A percentile compares a stretch with the other conserved stretches of the same genome.
phyloP scores from a whole-genome alignment of 2,113 vertebrate species.

The Thermophis baileyi region DNA sequence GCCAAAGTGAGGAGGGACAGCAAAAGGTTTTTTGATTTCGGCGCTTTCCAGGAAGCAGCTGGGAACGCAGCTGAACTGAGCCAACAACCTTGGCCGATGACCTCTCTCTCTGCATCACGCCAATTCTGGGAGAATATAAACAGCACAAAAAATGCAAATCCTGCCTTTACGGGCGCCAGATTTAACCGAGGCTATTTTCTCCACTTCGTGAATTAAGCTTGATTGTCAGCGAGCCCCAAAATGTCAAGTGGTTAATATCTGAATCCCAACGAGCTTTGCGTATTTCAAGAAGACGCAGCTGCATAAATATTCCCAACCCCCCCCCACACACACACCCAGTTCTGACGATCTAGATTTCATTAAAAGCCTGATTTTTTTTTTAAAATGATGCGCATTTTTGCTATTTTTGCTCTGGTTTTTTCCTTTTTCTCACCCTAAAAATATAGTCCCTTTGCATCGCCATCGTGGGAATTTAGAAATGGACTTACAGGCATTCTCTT shows the following conservation, averaged over 20 bases:
- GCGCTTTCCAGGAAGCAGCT: background rate
- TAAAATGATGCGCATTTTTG: background rate
- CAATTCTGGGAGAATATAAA: background rate
- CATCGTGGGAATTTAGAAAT: too few relatives aligned
- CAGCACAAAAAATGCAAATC: background rate
- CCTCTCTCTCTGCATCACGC: background rate
- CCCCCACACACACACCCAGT: accelerated
- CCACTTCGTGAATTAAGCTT: background rate
- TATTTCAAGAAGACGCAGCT: background rate
- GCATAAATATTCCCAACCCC: background rate
- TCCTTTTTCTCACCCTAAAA: background rate
- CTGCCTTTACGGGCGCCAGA: background rate
- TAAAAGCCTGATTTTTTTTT: background rate
- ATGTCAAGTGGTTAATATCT: background rate
- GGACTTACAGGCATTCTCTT: background rate
- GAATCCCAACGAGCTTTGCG: background rate
- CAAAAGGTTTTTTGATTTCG: background rate
- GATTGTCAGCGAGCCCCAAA: background rate
- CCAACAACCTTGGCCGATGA: background rate
- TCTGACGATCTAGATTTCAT: background rate
- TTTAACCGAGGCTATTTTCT: background rate
- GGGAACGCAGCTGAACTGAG: background rate
- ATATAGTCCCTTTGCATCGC: too few relatives aligned
- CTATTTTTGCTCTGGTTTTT: background rate
- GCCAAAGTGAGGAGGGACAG: background rate